These are phyloP conservation scores for Hippolais icterina DNA, from an alignment of 2,113 vertebrate genomes.

Conservation along the genomic window DNA sequence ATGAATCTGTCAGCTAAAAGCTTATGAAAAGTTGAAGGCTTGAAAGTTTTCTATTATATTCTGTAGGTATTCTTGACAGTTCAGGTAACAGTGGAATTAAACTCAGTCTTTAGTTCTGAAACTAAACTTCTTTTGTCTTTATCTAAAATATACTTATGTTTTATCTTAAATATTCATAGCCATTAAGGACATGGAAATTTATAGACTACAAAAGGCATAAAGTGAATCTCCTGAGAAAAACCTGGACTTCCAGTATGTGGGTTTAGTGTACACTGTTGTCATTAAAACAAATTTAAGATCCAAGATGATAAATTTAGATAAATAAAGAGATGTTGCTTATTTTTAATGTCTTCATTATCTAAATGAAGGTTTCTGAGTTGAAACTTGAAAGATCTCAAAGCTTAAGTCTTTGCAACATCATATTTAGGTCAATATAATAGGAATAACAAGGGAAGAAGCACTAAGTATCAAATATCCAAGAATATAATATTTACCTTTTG, in stretches of 20 bases:
- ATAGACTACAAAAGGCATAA: background rate
- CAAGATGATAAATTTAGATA: background rate
- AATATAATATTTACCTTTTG: background rate
- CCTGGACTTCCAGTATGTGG: background rate
- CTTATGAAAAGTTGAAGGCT: background rate
- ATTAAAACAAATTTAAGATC: background rate
- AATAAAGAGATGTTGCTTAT: background rate
- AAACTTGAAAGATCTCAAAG: background rate
- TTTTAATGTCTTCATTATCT: background rate
- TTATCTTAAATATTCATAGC: background rate
- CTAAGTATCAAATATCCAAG: background rate
- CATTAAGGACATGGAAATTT: background rate
- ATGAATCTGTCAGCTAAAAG: background rate
- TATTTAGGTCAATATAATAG: background rate
- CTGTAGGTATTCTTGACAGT: background rate
- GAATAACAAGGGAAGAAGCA: background rate
- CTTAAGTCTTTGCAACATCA: background rate
- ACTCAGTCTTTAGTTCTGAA: background rate
- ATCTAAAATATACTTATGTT: background rate
- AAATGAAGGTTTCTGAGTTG: background rate
- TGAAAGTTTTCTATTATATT: background rate
- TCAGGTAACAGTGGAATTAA: background rate
- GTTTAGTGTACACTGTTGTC: background rate
- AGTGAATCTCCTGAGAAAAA: background rate
- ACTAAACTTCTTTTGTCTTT: background rate